Conservation (phyloP, 2,888 invertebrate genomes). For the Ennomos erosarius region DNA sequence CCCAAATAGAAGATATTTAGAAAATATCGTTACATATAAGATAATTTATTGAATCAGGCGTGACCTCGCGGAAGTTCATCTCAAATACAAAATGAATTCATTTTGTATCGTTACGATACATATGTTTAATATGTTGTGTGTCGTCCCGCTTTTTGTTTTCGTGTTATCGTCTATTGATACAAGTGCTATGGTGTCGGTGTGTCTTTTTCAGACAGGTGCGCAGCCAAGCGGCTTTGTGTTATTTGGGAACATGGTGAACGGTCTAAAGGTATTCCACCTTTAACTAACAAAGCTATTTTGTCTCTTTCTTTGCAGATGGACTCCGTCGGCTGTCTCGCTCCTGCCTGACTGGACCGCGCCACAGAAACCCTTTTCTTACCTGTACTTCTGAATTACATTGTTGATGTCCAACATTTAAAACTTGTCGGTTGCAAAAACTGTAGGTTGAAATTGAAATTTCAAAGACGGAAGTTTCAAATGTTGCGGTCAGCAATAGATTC, state of each 20-base stretch:
- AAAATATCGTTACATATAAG: slow-evolving; percentile 19
- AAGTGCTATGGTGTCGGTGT: slow-evolving; percentile 60
- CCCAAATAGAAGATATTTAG: slow-evolving; percentile 4
- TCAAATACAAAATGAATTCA: too few species aligned
- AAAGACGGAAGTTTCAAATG: slow-evolving; percentile 35
- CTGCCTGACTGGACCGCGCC: slow-evolving; percentile 43
- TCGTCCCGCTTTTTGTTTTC: slow-evolving; percentile 42
- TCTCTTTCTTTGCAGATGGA: slow-evolving; percentile 82
- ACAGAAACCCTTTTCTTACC: slow-evolving; percentile 45
- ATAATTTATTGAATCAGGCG: too few species aligned
- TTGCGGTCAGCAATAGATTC: slow-evolving; percentile 34
- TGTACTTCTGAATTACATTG: slow-evolving; percentile 41
- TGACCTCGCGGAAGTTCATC: too few species aligned
- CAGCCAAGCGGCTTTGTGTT: slow-evolving; percentile 45
- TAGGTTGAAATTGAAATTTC: slow-evolving; percentile 24
- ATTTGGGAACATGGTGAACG: slow-evolving; percentile 62
- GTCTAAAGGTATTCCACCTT: slow-evolving; percentile 54
- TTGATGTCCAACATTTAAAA: slow-evolving; percentile 33
- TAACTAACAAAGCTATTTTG: slow-evolving; percentile 70
- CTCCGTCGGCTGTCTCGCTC: slow-evolving; percentile 58
- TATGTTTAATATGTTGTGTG: slow-evolving; percentile 34
- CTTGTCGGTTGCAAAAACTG: slow-evolving; percentile 26
- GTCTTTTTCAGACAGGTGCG: slow-evolving; percentile 64
- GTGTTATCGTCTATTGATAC: slow-evolving; percentile 57
- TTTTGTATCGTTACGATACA: too few species aligned